Evolutionary conservation across 2,888 invertebrate genomes (phyloP).

Genomic region (Drosophila histrio): DNA sequence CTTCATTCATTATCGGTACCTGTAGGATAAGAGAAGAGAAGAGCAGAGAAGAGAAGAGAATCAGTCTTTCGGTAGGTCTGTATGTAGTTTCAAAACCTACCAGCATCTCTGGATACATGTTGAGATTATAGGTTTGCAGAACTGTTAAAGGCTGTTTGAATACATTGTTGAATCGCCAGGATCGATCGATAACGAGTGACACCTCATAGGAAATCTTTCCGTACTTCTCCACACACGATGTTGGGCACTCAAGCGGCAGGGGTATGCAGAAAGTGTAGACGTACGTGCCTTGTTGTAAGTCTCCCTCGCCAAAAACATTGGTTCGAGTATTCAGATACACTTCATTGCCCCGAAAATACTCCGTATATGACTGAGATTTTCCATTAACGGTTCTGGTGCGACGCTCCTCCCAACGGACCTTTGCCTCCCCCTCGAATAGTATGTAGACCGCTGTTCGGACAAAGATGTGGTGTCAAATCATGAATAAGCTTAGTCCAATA

Average conservation of each 20-base stretch:
- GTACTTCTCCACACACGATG: conserved; percentile 89
- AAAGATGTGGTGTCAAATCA: too few species aligned
- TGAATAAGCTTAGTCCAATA: neutral
- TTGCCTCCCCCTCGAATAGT: conserved; percentile 64
- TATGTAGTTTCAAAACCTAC: too few species aligned
- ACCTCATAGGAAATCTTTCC: conserved; percentile 91
- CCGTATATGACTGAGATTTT: conserved; percentile 28
- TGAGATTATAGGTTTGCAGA: conserved; percentile 90
- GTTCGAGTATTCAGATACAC: conserved; percentile 43
- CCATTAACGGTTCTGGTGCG: conserved; percentile 40
- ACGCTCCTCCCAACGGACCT: conserved; percentile 66
- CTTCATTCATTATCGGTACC: conserved; percentile 50
- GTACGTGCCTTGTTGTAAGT: conserved; percentile 78
- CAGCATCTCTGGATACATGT: conserved; percentile 87
- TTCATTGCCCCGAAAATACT: too few species aligned
- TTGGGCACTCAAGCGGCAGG: conserved; percentile 86
- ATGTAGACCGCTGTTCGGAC: conserved; percentile 60
- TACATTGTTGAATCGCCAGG: conserved; percentile 88
- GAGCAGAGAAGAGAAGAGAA: too few species aligned
- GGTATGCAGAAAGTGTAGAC: conserved; percentile 90
- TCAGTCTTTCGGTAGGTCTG: too few species aligned
- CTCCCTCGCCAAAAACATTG: conserved; percentile 51
- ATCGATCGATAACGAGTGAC: conserved; percentile 90
- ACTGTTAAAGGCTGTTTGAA: conserved; percentile 87
- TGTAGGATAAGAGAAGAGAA: too few species aligned